Evolutionary conservation across 2,113 vertebrate species (phyloP).

Genomic region (Podilymbus podiceps): DNA sequence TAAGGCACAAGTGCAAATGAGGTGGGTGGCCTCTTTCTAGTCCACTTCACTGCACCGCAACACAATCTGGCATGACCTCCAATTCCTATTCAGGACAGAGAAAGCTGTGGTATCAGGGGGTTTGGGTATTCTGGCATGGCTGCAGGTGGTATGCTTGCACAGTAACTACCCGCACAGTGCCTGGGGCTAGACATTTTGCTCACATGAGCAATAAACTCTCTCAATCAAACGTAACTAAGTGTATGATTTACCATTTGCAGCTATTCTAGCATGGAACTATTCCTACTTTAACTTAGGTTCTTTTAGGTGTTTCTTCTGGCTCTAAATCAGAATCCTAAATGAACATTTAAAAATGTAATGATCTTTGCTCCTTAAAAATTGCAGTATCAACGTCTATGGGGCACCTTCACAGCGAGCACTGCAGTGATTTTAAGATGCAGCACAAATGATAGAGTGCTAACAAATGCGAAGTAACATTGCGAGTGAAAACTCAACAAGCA

Average conservation of each 20-base stretch:
- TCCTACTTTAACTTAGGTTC: constrained; percentile 12
- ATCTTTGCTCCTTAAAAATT: constrained; percentile 62
- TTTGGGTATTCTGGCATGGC: constrained; percentile 31
- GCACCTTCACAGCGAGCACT: constrained; percentile 52
- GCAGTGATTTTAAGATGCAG: constrained; percentile 64
- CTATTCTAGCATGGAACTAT: constrained; percentile 18
- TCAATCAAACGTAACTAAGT: constrained; percentile 51
- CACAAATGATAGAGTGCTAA: constrained; percentile 42
- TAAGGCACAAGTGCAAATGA: constrained; percentile 37
- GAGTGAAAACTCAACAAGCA: constrained; percentile 35
- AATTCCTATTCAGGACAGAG: constrained; percentile 28
- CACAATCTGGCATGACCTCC: constrained; percentile 27
- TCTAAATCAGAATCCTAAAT: constrained; percentile 61
- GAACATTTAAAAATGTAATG: constrained; percentile 55
- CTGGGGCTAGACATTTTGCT: constrained; percentile 46
- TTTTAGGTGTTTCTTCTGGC: constrained; percentile 24
- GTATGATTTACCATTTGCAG: constrained; percentile 48
- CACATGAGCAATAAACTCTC: constrained; percentile 52
- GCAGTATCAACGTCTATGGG: constrained; percentile 61
- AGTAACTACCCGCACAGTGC: constrained; percentile 15
- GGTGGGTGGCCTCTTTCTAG: constrained; percentile 59
- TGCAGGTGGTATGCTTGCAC: constrained; percentile 8
- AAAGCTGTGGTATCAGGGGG: neutral
- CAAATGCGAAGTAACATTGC: constrained; percentile 4
- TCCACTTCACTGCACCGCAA: constrained; percentile 41